Conservation (phyloP, 2,797 vertebrate genomes). For the Pantherophis alleghaniensis region DNA sequence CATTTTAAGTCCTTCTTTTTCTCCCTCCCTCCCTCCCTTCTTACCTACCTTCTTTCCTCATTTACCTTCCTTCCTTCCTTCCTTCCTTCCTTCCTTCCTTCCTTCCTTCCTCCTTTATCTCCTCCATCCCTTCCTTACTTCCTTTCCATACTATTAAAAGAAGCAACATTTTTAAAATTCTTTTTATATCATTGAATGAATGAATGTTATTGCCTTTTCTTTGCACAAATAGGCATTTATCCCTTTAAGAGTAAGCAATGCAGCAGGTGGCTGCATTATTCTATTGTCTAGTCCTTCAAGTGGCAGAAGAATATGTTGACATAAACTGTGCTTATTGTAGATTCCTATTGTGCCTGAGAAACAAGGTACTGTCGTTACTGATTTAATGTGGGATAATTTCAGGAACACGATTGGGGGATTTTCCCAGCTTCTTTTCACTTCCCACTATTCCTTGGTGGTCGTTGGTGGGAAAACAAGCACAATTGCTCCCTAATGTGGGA, state of each 20-base stretch:
- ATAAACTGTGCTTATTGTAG: neutral
- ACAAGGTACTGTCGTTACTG: neutral
- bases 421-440: neutral
- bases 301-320: neutral
- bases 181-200: slow-evolving; percentile 59
- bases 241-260: slow-evolving; percentile 43
- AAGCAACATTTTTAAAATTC: slow-evolving; percentile 58
- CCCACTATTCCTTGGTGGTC: neutral
- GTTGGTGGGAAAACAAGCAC: neutral
- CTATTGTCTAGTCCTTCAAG: neutral
- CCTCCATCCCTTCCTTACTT: neutral
- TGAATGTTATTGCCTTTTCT: slow-evolving; percentile 59
- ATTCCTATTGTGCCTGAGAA: neutral
- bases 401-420: neutral
- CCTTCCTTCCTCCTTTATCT: neutral
- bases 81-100: neutral
- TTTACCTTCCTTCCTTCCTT: neutral
- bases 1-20: neutral
- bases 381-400: neutral
- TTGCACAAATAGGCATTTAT: slow-evolving; percentile 56
- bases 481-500: neutral
- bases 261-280: neutral
- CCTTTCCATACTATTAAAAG: slow-evolving; percentile 47
- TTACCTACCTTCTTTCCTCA: neutral
- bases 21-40: neutral